Evolutionary conservation across 2,888 invertebrate genomes (phyloP), one percentile per base, ranked within the genome.

Genomic region (Palloptera scutellata): DNA sequence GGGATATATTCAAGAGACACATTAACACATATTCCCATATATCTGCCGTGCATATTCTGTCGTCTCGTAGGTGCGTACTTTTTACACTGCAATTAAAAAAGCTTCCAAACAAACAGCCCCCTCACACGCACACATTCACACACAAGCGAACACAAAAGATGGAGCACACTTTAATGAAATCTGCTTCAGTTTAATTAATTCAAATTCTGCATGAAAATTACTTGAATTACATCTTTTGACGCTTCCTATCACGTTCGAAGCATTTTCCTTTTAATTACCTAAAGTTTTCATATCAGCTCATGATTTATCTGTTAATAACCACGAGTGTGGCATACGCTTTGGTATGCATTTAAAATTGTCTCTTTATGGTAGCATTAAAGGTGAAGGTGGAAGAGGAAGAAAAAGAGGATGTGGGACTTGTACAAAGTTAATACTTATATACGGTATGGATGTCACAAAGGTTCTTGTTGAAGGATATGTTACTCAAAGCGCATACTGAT

Each of bases 171-270:
- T 30, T 20, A 65, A 60, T 59, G 41, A 51, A 53, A 65, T 60
- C 53, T 45, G 60, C 59, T 20, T 45, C 53, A 65, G n/a, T 65
- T 65, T 60, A 65, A 65, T 65, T 65, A 65, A 65, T 65, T 60
- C 53, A 20, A 53, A 54, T 65, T 60, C 53, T 30, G 19, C 15
- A 54, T 53, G 20, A 65, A 59, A 30, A 43, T 54, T 30, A 30
- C 30, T 30, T 4, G 30, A 30, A 30, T 30, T 30, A 30, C 30
- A 30, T 30, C 30, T 30, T 30, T 30, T 30, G 6, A 30, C 30
- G 30, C 30, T 30, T 48, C 51, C 51, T 13, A 13, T 48, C 51
- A 48, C 51, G 51, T 48, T 48, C 51, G 6, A 48, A 48, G 51
- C 51, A 13, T 48, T 48, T 48, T 48, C 51, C 51, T 48, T 48